Evolutionary conservation across 2,888 invertebrate species (phyloP).

Genomic region (Drosophila demipolita): DNA sequence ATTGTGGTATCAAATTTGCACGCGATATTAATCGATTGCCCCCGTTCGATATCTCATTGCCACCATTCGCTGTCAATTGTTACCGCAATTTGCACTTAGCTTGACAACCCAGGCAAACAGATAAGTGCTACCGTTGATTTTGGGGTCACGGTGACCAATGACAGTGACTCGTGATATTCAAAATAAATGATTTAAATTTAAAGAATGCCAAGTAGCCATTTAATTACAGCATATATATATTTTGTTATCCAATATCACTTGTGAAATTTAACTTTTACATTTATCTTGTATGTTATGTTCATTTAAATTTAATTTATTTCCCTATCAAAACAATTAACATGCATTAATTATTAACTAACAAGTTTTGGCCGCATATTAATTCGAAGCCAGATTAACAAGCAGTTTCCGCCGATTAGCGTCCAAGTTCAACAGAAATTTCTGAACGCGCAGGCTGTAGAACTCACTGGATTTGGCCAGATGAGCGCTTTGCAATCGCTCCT

Average conservation of each 20-base stretch:
- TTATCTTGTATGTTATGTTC: neutral
- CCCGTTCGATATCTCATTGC: constrained; percentile 10
- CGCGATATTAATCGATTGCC: constrained; percentile 31
- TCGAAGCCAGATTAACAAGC: constrained; percentile 61
- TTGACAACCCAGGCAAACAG: neutral
- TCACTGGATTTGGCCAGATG: constrained; percentile 59
- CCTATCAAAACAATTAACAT: constrained; percentile 39
- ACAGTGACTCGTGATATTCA: constrained; percentile 5
- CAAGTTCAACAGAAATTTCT: constrained; percentile 72
- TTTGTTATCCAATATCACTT: neutral
- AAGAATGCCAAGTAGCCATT: neutral
- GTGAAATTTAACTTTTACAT: neutral
- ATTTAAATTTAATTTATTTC: constrained; percentile 35
- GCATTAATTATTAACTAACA: constrained; percentile 22
- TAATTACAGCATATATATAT: neutral
- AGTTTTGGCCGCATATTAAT: constrained; percentile 32
- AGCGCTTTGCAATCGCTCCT: constrained; percentile 52
- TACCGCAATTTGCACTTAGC: neutral
- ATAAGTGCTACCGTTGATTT: neutral
- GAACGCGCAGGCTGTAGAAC: constrained; percentile 73
- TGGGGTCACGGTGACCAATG: constrained; percentile 3
- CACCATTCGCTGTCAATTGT: neutral
- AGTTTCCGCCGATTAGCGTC: constrained; percentile 72
- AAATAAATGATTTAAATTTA: neutral
- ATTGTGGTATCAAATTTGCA: constrained; percentile 56